Base-by-base conservation (phyloP, 2,888 invertebrate genomes). In the Octonoba sinensis region DNA sequence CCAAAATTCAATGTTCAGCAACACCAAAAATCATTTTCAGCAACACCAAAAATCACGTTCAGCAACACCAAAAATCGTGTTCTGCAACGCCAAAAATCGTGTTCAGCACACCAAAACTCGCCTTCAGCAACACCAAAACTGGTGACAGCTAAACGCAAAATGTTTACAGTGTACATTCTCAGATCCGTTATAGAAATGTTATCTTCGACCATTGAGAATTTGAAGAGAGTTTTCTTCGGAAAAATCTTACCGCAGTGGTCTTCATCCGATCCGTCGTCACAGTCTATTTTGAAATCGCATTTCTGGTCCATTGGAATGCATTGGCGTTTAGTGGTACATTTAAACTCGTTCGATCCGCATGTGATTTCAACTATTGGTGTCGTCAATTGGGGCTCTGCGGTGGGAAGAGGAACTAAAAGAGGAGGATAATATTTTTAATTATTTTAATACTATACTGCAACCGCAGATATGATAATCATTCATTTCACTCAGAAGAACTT, bases 261-360 rank as follows among this genome's bases (percentile, higher is more conserved):
- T 84, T 84, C 84, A 69, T 84, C 84, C 20, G 75, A 78, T 1
- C 82, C 78, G 66, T 83, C 82, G 0, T 6, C 46, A 54, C 84
- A 84, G 60, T 84, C 73, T 11, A 51, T 4, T 27, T 47, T 47
- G 49, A 84, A 84, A 59, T 84, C 75, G 51, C 84, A 84, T 18
- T 82, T 62, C 36, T 79, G 62, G 3, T n/a, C 15, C 11, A 46
- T 57, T 4, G 66, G 56, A 3, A 83, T 65, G 24, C 83, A 83
- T 22, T 78, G 60, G 2, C 44, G 12, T 47, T 49, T 51, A 4
- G 36, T 57, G 8, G 16, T 46, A n/a, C 83, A 83, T 0, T 2
- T 18, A 49, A 74, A 70, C n/a, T 83, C 70, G 1, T 15, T 54
- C 1, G 11, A 15, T 3, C 4, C 20, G 3, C 13, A 47, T 18